Evolutionary conservation across 2,113 vertebrate species (phyloP), one percentile per base, ranked within the genome.

Genomic region (Leucopternis melanops): DNA sequence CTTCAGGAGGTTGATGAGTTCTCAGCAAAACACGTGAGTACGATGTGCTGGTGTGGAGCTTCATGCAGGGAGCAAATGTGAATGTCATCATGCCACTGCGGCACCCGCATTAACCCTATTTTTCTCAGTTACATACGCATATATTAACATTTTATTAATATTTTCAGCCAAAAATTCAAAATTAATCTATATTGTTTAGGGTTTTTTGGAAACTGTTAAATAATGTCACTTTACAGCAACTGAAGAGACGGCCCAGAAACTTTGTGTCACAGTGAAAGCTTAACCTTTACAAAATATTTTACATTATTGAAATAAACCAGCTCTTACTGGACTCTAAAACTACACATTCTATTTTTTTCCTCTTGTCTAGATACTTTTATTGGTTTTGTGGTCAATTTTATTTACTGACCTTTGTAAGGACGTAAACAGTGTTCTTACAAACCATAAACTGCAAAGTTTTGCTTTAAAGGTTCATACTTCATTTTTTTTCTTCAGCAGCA

Each of bases 1-100:
- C 98, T 99, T 83, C 94, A 61, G 38, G 99, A 99, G 79, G 97
- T 99, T 55, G 99, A 99, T 19, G 66, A 95, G 18, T 99, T 99
- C 96, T 98, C 97, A 70, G 94, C 96, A 89, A 98, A 97, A 96
- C 97, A 99, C 0, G 99, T 99, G 95, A 99, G 99, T 99, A 71
- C 7, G 1, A 40, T 55, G 9, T 32, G 14, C 26, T 63, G 17
- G 8, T 38, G 22, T 57, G 40, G 70, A 85, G 59, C 32, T 94
- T 82, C 32, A 1, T 55, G 21, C 34, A 40, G 38, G 25, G 27
- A 72, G 16, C 50, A 50, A 45, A 1, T 16, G 11, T 34, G 36
- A 55, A 42, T 29, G 26, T 57, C 1, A 1, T 63, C 44, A 26
- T 70, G 36, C 32, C 22, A 29, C 49, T n/a, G 54, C 32, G 47